Evolutionary conservation across 2,888 invertebrate genomes (phyloP).

Genomic region (Drosophila hawaiiensis): DNA sequence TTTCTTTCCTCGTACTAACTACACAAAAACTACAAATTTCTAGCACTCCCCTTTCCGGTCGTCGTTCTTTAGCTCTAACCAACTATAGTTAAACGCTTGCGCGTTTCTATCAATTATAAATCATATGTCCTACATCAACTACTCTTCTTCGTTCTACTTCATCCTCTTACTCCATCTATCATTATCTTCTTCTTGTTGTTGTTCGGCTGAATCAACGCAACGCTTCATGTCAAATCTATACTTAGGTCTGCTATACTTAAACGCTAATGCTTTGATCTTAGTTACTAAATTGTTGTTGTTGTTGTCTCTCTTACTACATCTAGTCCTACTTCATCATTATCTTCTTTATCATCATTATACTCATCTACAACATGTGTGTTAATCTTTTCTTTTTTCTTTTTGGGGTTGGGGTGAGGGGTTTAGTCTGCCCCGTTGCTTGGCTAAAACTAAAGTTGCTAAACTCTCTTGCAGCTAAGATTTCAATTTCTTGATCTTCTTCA

Average conservation of each 20-base stretch:
- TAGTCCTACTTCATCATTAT: conserved; percentile 34
- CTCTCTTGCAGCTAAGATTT: conserved; percentile 48
- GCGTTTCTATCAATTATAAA: conserved; percentile 64
- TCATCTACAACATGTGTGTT: conserved; percentile 43
- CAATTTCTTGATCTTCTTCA: conserved; percentile 32
- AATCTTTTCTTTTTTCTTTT: not conserved
- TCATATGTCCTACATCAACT: conserved; percentile 57
- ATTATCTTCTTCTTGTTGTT: not conserved
- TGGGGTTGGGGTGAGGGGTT: conserved; percentile 3
- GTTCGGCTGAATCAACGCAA: conserved; percentile 41
- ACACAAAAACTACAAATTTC: conserved; percentile 66
- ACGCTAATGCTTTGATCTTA: conserved; percentile 73
- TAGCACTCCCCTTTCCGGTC: conserved; percentile 21
- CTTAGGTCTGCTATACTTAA: conserved; percentile 69
- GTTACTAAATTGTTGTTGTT: conserved; percentile 49
- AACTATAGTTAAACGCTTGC: conserved; percentile 37
- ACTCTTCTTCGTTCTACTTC: conserved; percentile 22
- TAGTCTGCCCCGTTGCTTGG: conserved; percentile 32
- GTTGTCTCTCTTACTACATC: conserved; percentile 45
- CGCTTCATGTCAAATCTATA: conserved; percentile 42
- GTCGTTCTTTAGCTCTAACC: conserved; percentile 36
- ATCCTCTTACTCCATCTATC: not conserved
- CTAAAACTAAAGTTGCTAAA: conserved; percentile 46
- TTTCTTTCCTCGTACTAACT: conserved; percentile 56
- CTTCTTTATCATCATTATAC: conserved; percentile 2